Evolutionary conservation across 2,888 invertebrate genomes (phyloP).

Genomic region (Drosophila paranaensis): DNA sequence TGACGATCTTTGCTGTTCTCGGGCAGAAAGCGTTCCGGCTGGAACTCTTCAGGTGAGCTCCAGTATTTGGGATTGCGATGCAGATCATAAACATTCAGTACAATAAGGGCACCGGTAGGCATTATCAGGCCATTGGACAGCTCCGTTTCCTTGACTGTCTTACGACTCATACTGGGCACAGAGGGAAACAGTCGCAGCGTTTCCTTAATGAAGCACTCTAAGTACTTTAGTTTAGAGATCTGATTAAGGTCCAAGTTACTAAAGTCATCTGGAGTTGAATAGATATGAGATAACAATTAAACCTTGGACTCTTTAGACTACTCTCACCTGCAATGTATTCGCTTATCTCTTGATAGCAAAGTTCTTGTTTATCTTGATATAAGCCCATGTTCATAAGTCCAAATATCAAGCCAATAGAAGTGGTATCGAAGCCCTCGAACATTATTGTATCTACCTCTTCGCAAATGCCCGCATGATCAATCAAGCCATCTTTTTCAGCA

Average conservation of each 20-base stretch:
- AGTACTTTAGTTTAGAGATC: slow-evolving; percentile 53
- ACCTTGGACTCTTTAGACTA: rapidly evolving
- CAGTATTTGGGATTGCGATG: slow-evolving; percentile 76
- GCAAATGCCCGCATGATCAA: slow-evolving; percentile 86
- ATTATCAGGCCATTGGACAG: slow-evolving; percentile 72
- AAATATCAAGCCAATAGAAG: slow-evolving; percentile 77
- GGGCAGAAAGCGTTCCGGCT: slow-evolving; percentile 82
- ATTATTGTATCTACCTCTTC: slow-evolving; percentile 91
- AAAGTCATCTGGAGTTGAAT: slow-evolving; percentile 50
- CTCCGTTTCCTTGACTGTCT: slow-evolving; percentile 82
- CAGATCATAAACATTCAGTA: slow-evolving; percentile 73
- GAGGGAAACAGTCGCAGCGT: slow-evolving; percentile 87
- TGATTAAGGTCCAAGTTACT: slow-evolving; percentile 54
- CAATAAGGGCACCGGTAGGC: slow-evolving; percentile 67
- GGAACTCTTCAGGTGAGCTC: slow-evolving; percentile 72
- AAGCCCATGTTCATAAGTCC: slow-evolving; percentile 74
- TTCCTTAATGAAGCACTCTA: slow-evolving; percentile 70
- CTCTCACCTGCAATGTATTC: slow-evolving; percentile 67
- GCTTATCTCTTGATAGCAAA: slow-evolving; percentile 72
- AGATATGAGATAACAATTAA: background rate
- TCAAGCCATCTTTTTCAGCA: slow-evolving; percentile 73
- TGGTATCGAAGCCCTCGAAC: slow-evolving; percentile 79
- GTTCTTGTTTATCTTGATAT: slow-evolving; percentile 69
- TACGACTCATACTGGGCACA: slow-evolving; percentile 87
- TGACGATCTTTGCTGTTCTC: slow-evolving; percentile 84